phyloP scores from a whole-genome alignment of 1,140 invertebrate genomes.

The Drosophila sp. region DNA sequence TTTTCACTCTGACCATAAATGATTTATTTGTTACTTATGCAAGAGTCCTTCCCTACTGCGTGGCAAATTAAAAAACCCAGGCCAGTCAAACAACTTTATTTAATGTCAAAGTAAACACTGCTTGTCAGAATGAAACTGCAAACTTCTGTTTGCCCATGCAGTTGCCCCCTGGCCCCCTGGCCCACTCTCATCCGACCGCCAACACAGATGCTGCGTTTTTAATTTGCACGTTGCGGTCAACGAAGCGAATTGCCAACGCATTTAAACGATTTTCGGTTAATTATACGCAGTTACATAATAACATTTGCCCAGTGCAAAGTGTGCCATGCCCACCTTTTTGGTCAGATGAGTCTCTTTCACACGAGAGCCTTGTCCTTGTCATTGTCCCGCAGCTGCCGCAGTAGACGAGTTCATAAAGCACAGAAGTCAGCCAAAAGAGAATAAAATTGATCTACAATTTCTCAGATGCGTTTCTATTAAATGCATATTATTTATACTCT shows the following conservation, averaged over 20 bases:
- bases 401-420: no score
- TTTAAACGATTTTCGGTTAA: conserved; percentile 79
- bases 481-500: no score
- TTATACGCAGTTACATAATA: conserved; percentile 73
- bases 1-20: conserved; percentile 75
- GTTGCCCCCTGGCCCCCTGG: neutral
- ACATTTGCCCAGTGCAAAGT: conserved; percentile 61
- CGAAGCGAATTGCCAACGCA: conserved; percentile 36
- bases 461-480: no score
- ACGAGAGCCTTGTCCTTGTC: no score
- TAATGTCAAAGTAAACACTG: conserved; percentile 76
- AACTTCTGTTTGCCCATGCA: neutral
- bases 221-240: conserved; percentile 68
- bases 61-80: conserved; percentile 63
- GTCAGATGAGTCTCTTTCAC: neutral
- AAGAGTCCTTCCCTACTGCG: conserved; percentile 24
- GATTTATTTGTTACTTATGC: conserved; percentile 81
- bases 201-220: conserved; percentile 52
- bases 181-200: neutral
- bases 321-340: conserved; percentile 8
- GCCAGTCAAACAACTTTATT: conserved; percentile 75
- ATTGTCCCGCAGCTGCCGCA: no score
- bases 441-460: no score
- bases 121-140: conserved; percentile 26
- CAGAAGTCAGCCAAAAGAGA: no score